Percentiles rank a stretch among this genome's conserved stretches.
Conservation (phyloP, 1,140 invertebrate genomes). For the Zeugodacus cucurbitae region DNA sequence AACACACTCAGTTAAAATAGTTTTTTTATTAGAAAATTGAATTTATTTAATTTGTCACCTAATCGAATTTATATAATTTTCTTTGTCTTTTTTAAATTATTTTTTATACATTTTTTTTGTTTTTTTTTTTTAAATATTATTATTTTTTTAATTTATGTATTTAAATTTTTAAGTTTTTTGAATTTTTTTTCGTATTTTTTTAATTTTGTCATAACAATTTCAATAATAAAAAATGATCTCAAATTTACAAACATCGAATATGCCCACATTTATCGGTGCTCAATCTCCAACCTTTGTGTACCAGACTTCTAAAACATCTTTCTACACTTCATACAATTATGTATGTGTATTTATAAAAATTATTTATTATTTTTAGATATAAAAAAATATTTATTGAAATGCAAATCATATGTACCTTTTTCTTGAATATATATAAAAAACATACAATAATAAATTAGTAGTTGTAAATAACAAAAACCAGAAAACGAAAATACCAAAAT, state of each 20-base stretch:
- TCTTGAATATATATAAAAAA: slow-evolving; percentile 26
- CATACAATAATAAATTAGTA: background rate
- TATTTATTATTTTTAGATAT: background rate
- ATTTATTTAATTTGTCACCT: no score
- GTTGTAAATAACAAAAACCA: background rate
- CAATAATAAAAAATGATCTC: background rate
- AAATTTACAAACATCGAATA: background rate
- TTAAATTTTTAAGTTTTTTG: no score
- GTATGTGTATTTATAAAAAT: background rate
- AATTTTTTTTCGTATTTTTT: no score
- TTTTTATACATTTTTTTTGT: no score
- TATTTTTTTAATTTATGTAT: no score
- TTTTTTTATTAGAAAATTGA: no score
- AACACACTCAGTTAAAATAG: no score
- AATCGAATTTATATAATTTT: no score
- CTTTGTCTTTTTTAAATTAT: no score
- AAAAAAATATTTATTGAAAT: background rate
- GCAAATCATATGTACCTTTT: slow-evolving; percentile 29
- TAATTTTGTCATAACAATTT: background rate
- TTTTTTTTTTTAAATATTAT: no score
- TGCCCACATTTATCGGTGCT: background rate
- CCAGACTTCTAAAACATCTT: background rate
- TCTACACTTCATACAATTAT: background rate
- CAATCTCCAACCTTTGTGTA: background rate
- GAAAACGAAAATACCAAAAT: background rate